Evolutionary conservation across 2,113 vertebrate species (phyloP), one percentile per base, ranked within the genome.

Genomic region (Oxyruncus cristatus): DNA sequence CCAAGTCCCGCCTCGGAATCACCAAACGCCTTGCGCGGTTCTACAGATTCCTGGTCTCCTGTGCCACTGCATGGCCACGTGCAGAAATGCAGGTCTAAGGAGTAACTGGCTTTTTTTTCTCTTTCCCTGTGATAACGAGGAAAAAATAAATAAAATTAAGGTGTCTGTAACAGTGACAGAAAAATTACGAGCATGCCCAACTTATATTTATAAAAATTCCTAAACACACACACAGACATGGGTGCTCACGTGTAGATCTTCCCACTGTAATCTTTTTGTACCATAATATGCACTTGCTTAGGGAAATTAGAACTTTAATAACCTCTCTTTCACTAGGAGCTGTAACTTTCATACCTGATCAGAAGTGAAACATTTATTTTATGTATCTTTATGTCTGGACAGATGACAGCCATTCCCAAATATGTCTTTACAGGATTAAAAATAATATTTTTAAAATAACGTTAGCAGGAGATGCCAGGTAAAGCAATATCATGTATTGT

Each of bases 1-100:
- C 41, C 0, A 30, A 59, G 1, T 5, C 32, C 67, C 12, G 70
- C 55, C 61, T 41, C 71, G 8, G 10, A 21, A 32, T 0, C 28
- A 1, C 12, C 39, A 1, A 11, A 2, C 0, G 17, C 4, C 0
- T 6, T 7, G 17, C 1, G 30, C 20, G 3, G 3, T 5, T 8
- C n/a, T 11, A 0, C 42, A 7, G 35, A 89, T 91, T 67, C 28
- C 92, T 47, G 93, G 88, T 94, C 92, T 95, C 44, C 68, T 89
- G 47, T 91, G 95, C 95, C 96, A 2, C 95, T 12, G 22, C 82
- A 37, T 93, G 96, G 97, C 65, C 50, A 2, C 32, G 3, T 2
- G 63, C 27, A 81, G 92, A 92, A 95, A 39, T 83, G 85, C 88
- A 94, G 47, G 22, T 13, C 27, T 78, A 27, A 33, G 61, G 2